These are phyloP conservation scores for Sebastes vulpes DNA, from an alignment of 2,797 vertebrate species.

Conservation along the genomic window DNA sequence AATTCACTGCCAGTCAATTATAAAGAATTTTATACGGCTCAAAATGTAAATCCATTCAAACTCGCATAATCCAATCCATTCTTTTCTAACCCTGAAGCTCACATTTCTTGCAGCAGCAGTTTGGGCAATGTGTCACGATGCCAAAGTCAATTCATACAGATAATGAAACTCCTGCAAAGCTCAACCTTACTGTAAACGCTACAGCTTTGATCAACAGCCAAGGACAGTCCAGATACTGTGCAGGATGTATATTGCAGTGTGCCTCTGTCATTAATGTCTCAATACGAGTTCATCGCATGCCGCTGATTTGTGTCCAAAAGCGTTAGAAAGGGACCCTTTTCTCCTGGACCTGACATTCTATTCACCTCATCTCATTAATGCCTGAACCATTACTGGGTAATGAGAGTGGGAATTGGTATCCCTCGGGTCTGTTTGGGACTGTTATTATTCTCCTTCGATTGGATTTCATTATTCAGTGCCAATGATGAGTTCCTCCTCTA, in stretches of 20 bases:
- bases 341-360: slow-evolving; percentile 46
- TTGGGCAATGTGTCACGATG: slow-evolving; percentile 15
- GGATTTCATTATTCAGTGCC: slow-evolving; percentile 69
- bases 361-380: slow-evolving; percentile 66
- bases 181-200: slow-evolving; percentile 15
- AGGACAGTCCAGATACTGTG: slow-evolving; percentile 43
- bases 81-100: slow-evolving; percentile 19
- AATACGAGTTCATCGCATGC: slow-evolving; percentile 35
- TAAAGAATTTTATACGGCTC: slow-evolving; percentile 30
- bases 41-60: slow-evolving; percentile 50
- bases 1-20: slow-evolving; percentile 57
- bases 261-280: slow-evolving; percentile 61
- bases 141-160: slow-evolving; percentile 52
- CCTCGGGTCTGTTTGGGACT: slow-evolving; percentile 60
- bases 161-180: slow-evolving; percentile 41
- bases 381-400: slow-evolving; percentile 67
- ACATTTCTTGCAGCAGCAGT: slow-evolving; percentile 37
- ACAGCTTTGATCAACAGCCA: slow-evolving; percentile 47
- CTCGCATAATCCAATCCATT: slow-evolving; percentile 34
- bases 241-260: slow-evolving; percentile 40
- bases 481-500: slow-evolving; percentile 52
- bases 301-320: slow-evolving; percentile 65
- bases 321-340: slow-evolving; percentile 55
- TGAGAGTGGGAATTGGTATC: slow-evolving; percentile 74
- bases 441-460: slow-evolving; percentile 61